These are phyloP conservation scores for Pterocles gutturalis DNA, from an alignment of 2,113 vertebrate species.

Conservation along the genomic window DNA sequence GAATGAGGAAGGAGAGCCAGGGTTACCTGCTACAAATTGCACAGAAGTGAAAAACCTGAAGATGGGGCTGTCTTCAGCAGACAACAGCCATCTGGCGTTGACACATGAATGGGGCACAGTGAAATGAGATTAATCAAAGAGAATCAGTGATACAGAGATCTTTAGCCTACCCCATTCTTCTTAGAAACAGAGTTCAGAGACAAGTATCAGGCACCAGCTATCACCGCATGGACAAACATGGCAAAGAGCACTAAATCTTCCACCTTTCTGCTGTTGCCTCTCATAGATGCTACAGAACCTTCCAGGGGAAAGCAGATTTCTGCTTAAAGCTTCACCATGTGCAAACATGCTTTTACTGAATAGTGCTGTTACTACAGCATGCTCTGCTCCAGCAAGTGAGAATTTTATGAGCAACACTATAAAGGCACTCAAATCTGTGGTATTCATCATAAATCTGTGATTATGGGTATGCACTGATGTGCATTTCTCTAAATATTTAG, in stretches of 20 bases:
- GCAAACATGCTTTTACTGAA: not conserved
- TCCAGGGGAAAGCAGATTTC: not conserved
- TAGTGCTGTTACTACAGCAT: not conserved
- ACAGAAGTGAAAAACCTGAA: not conserved
- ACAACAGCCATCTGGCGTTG: fast-evolving
- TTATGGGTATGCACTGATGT: not conserved
- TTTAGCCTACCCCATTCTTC: not conserved
- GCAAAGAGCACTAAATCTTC: not conserved
- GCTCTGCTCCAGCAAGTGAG: not conserved
- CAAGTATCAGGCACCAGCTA: not conserved
- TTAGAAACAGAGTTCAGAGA: not conserved
- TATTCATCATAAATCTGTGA: not conserved
- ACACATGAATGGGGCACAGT: not conserved
- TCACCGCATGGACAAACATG: not conserved
- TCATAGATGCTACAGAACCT: not conserved
- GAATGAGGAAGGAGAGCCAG: not conserved
- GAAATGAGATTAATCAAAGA: not conserved
- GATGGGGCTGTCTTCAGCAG: not conserved
- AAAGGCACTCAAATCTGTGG: not conserved
- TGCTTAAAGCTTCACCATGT: not conserved
- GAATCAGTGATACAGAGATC: not conserved
- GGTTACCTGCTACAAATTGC: not conserved
- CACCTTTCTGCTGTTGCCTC: not conserved
- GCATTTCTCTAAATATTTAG: not conserved
- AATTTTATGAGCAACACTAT: not conserved